Evolutionary conservation across 2,797 vertebrate genomes (phyloP).

Genomic region (Amazonetta brasiliensis): DNA sequence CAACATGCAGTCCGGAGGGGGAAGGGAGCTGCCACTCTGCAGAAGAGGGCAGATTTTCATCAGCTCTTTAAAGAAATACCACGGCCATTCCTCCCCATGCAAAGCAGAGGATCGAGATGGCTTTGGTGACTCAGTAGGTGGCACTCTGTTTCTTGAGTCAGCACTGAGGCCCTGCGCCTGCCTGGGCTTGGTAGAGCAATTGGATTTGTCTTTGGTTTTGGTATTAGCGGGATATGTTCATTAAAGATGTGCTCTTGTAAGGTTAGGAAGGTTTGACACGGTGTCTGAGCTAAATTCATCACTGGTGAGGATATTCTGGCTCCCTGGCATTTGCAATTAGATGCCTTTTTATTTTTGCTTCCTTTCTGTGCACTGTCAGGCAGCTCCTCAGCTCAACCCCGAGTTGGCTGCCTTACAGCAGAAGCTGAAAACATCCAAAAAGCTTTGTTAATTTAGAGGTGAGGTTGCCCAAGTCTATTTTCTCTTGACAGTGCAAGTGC

Average conservation of each 20-base stretch:
- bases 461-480: background rate
- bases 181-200: background rate
- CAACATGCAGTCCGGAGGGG: background rate
- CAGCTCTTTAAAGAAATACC: background rate
- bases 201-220: background rate
- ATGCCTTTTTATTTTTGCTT: background rate
- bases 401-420: background rate
- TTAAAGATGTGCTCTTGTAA: background rate
- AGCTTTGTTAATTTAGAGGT: background rate
- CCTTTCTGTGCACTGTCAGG: background rate
- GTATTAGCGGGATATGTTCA: background rate
- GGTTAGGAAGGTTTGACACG: background rate
- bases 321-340: background rate
- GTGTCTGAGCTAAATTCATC: background rate
- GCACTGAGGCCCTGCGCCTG: background rate
- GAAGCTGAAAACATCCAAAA: background rate
- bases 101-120: background rate
- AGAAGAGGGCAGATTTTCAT: background rate
- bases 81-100: background rate
- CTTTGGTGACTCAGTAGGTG: constrained; percentile 29
- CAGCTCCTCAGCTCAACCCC: background rate
- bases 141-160: constrained; percentile 37
- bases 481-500: background rate
- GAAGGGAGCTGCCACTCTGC: background rate
- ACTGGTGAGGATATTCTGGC: background rate